Evolutionary conservation across 2,797 vertebrate species (phyloP).

Genomic region (Xiphophorus birchmanni): DNA sequence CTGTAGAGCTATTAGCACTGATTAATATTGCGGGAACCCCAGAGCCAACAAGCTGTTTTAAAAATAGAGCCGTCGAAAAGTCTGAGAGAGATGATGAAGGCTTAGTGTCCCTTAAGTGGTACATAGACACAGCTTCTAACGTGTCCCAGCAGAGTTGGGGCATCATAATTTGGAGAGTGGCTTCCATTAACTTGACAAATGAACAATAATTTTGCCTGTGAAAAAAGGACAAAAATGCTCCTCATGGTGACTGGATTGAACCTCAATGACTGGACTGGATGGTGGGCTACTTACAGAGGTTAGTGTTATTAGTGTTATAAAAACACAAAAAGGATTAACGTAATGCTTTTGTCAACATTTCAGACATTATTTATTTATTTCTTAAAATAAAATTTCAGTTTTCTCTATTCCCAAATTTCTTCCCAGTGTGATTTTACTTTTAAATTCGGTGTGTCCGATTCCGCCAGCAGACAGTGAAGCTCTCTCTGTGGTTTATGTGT

Average conservation of each 20-base stretch:
- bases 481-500: not conserved
- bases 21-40: not conserved
- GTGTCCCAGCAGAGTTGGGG: not conserved
- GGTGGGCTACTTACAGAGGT: not conserved
- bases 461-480: not conserved
- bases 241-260: not conserved
- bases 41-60: not conserved
- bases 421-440: not conserved
- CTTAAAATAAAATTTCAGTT: not conserved
- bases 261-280: not conserved
- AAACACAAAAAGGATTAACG: not conserved
- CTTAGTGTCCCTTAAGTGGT: slow-evolving; percentile 4
- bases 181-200: slow-evolving; percentile 9
- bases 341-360: not conserved
- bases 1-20: not conserved
- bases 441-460: not conserved
- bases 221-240: not conserved
- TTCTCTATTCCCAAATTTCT: not conserved
- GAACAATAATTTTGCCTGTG: slow-evolving; percentile 2
- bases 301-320: not conserved
- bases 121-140: slow-evolving; percentile 2
- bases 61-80: not conserved
- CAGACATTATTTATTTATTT: not conserved
- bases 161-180: not conserved
- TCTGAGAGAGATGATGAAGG: slow-evolving; percentile 5